Evolutionary conservation across 2,888 invertebrate species (phyloP).

Genomic region (Ditylenchus weischeri): DNA sequence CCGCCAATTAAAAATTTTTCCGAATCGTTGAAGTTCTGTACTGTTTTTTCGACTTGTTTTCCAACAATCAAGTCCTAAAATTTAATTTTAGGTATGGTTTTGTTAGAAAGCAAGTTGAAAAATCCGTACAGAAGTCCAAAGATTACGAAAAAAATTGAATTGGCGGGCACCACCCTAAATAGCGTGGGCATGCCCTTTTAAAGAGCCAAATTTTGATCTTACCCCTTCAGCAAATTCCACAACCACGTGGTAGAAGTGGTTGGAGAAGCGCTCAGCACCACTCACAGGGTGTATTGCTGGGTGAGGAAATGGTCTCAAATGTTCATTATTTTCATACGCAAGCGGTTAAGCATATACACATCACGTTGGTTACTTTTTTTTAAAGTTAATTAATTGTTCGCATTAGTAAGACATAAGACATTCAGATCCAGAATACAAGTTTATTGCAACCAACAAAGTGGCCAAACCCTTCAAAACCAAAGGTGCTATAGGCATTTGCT

Average conservation of each 20-base stretch:
- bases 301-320: slow-evolving; percentile 55
- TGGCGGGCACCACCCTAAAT: too few species aligned
- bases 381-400: slow-evolving; percentile 9
- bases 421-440: slow-evolving; percentile 44
- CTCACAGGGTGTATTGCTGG: slow-evolving; percentile 48
- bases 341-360: slow-evolving; percentile 45
- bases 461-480: slow-evolving; percentile 69
- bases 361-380: slow-evolving; percentile 37
- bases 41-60: too few species aligned
- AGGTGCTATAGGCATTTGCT: slow-evolving; percentile 87
- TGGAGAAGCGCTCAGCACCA: slow-evolving; percentile 35
- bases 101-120: too few species aligned
- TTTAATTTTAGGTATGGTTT: too few species aligned
- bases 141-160: too few species aligned
- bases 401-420: background rate
- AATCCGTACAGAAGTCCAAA: too few species aligned
- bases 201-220: background rate
- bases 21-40: too few species aligned
- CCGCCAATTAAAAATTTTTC: too few species aligned
- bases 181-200: too few species aligned
- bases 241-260: slow-evolving; percentile 43
- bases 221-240: slow-evolving; percentile 46
- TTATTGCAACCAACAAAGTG: slow-evolving; percentile 44
- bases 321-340: slow-evolving; percentile 49
- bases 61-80: too few species aligned